Base-by-base conservation (phyloP, 53 echinoderm and acorn worm genomes). In the Mesocentrotus franciscanus region DNA sequence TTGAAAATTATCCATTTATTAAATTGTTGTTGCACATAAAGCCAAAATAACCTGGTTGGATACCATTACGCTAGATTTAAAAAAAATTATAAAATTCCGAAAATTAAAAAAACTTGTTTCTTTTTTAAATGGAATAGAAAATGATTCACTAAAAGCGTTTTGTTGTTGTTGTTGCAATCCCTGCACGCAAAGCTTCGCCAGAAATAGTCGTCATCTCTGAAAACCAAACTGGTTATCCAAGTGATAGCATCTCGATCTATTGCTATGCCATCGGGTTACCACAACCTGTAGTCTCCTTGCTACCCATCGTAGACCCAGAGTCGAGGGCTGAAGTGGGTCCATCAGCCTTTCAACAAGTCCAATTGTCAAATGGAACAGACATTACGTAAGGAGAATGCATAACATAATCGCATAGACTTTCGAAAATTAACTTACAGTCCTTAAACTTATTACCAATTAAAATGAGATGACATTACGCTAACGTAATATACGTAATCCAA, bases 351-450 rank as follows among this genome's bases (percentile, higher is more conserved):
- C 91, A 91, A 26, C 24, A 0, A 16, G 9, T 91, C 66, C 8
- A 10, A 34, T 66, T 91, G 22, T 35, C 91, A 36, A 91, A 91
- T 20, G 91, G 91, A 91, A 91, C 91, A 33, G 64, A 91, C 55
- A 91, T 66, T 61, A 91, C 66, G 91, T 91, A 91, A 91, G 61
- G 8, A 64, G 3, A 27, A 60, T 26, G 7, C 27, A 20, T 55
- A 55, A 10, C 87, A 33, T 26, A 14, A 56, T 85, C 42, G 56
- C 22, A 26, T 49, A 49, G 49, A 49, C 49, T 49, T 49, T 49
- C 49, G 49, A 49, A 49, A 49, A 49, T 49, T 49, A 49, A 49
- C 6, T 5, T 1, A 39, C 39, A 1, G 49, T 49, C 49, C 49
- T 49, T 49, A 49, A 49, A 49, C 49, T 49, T 49, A 5, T 49